Percentiles rank a stretch among this genome's conserved stretches.
These are phyloP conservation scores for Drosophila tripunctata DNA, from an alignment of 2,888 invertebrate genomes.

Conservation along the genomic window DNA sequence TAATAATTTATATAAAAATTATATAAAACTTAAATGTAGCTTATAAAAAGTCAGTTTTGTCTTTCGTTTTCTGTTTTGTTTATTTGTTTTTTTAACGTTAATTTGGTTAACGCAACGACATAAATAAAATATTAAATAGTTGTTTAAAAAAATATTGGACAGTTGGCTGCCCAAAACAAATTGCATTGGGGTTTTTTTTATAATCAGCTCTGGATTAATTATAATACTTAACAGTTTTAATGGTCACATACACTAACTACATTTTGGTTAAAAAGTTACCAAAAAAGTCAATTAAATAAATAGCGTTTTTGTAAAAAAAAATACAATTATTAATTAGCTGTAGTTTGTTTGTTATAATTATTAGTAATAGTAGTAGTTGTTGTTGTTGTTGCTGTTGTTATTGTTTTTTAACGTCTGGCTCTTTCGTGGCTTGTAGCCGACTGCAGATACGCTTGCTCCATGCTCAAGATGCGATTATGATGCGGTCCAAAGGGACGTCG, in stretches of 20 bases:
- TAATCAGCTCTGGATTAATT: constrained; percentile 49
- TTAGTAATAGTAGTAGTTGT: not conserved
- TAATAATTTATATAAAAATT: not conserved
- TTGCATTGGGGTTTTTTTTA: constrained; percentile 69
- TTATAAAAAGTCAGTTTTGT: constrained; percentile 15
- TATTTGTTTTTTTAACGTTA: constrained; percentile 54
- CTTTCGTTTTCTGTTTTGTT: constrained; percentile 28
- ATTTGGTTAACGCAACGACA: constrained; percentile 44
- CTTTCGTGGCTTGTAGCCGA: constrained; percentile 50
- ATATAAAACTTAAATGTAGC: not conserved
- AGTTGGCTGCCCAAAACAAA: constrained; percentile 66
- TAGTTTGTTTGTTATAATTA: too few species aligned
- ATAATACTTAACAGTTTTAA: constrained; percentile 41
- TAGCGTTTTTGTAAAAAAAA: constrained; percentile 5
- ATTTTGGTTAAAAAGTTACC: constrained; percentile 22
- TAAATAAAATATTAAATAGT: constrained; percentile 51
- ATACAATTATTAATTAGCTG: not conserved
- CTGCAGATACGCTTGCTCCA: constrained; percentile 81
- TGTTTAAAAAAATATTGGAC: constrained; percentile 43
- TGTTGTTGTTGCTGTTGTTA: not conserved
- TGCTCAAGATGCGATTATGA: constrained; percentile 81
- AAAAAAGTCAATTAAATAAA: constrained; percentile 7
- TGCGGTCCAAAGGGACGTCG: constrained; percentile 84
- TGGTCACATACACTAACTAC: constrained; percentile 50
- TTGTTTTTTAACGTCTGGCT: constrained; percentile 48